A percentile compares a stretch with the other conserved stretches of the same genome.
phyloP scores from a whole-genome alignment of 1,140 invertebrate genomes.

The Hestina assimilis region DNA sequence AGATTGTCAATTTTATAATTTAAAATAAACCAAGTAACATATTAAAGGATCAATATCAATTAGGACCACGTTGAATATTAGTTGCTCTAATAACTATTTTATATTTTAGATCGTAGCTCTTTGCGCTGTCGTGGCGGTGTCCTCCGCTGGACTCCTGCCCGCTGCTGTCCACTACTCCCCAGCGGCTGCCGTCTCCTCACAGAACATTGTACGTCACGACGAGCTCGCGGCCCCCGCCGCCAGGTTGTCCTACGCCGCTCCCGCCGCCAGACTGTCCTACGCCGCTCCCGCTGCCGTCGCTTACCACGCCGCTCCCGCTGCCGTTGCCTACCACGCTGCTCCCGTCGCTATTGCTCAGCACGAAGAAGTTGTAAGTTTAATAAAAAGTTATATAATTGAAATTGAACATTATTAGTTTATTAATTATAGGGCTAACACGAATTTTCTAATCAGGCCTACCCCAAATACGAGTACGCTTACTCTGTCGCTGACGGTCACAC shows the following conservation, averaged over 20 bases:
- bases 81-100: too few species aligned
- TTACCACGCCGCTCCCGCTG: conserved; percentile 33
- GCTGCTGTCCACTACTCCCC: conserved; percentile 46
- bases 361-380: conserved; percentile 54
- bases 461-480: conserved; percentile 75
- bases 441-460: conserved; percentile 37
- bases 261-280: conserved; percentile 36
- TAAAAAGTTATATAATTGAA: not conserved
- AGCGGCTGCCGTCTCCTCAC: conserved; percentile 55
- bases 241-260: conserved; percentile 34
- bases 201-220: conserved; percentile 61
- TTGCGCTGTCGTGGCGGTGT: conserved; percentile 46
- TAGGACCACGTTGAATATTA: too few species aligned
- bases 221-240: conserved; percentile 39
- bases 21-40: too few species aligned
- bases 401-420: too few species aligned
- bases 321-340: conserved; percentile 22
- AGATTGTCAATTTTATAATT: too few species aligned
- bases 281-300: conserved; percentile 46
- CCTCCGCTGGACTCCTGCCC: conserved; percentile 48
- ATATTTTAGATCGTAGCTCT: conserved; percentile 47
- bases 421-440: too few species aligned
- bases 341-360: conserved; percentile 35
- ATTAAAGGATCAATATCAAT: too few species aligned
- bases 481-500: conserved; percentile 52